phyloP scores from a whole-genome alignment of 1,140 invertebrate genomes.

The Macrobrachium rosenbergii region DNA sequence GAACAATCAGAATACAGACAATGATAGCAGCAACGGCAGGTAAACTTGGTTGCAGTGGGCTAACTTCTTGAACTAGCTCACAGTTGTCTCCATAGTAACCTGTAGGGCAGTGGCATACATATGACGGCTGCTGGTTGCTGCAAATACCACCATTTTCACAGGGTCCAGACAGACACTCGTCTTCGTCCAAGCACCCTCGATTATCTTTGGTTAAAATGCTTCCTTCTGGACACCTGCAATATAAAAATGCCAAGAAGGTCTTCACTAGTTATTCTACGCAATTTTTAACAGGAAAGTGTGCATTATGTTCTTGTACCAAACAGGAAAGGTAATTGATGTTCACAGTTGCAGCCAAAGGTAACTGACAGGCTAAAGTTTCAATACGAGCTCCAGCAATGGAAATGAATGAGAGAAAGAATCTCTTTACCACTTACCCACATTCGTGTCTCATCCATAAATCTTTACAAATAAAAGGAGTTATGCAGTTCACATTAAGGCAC shows the following conservation, averaged over 20 bases:
- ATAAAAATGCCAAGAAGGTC: slow-evolving; percentile 9
- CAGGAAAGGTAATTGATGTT: no score
- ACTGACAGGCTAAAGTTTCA: no score
- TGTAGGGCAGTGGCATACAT: slow-evolving; percentile 81
- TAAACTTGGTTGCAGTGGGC: slow-evolving; percentile 80
- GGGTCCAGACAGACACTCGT: slow-evolving; percentile 74
- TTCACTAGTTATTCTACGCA: slow-evolving; percentile 12
- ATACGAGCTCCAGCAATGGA: no score
- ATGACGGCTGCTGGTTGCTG: slow-evolving; percentile 76
- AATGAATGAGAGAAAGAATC: no score
- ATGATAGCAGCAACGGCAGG: slow-evolving; percentile 88
- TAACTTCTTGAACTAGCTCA: slow-evolving; percentile 76
- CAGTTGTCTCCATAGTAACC: slow-evolving; percentile 85
- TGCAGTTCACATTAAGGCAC: slow-evolving; percentile 91
- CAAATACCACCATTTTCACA: slow-evolving; percentile 80
- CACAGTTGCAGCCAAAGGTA: no score
- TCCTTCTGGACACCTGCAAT: slow-evolving; percentile 80
- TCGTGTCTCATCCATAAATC: slow-evolving; percentile 97
- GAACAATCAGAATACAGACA: slow-evolving; percentile 81
- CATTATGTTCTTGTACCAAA: no score
- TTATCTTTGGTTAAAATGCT: slow-evolving; percentile 75
- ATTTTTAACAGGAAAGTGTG: no score
- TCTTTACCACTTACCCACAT: slow-evolving; percentile 88
- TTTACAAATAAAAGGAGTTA: slow-evolving; percentile 93
- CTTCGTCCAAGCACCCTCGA: slow-evolving; percentile 85